These are phyloP conservation scores for Yponomeuta evonymella DNA, from an alignment of 2,888 invertebrate genomes.

Conservation along the genomic window DNA sequence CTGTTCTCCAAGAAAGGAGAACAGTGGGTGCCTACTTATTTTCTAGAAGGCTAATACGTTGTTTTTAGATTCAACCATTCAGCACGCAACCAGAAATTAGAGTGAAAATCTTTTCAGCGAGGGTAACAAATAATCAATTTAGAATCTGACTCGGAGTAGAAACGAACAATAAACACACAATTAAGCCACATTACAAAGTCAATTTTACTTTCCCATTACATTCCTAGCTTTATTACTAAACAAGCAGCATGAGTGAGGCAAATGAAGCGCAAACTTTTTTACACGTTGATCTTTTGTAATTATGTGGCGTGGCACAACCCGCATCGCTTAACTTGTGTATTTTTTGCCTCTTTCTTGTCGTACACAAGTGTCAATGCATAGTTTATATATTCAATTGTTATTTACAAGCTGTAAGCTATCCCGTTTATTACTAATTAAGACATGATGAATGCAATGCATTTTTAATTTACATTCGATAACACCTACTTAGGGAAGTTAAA, in stretches of 20 bases:
- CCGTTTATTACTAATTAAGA: not conserved
- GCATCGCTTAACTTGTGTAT: not conserved
- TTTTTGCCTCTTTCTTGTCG: not conserved
- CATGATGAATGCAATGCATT: not conserved
- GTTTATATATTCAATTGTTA: slow-evolving; percentile 9
- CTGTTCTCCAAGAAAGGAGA: too few species aligned
- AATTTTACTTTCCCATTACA: slow-evolving; percentile 10
- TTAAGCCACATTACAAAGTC: slow-evolving; percentile 8
- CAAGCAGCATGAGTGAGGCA: not conserved
- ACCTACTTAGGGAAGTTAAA: too few species aligned
- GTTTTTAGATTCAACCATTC: not conserved
- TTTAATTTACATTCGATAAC: too few species aligned
- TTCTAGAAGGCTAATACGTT: too few species aligned
- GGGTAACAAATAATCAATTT: not conserved
- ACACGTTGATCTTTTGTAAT: slow-evolving; percentile 9
- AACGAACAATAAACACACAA: slow-evolving; percentile 7
- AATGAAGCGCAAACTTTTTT: slow-evolving; percentile 12
- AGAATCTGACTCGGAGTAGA: not conserved
- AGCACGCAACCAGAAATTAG: not conserved
- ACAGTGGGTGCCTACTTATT: too few species aligned
- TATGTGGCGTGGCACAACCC: slow-evolving; percentile 4
- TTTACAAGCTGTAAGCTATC: not conserved
- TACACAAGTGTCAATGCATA: slow-evolving; percentile 7
- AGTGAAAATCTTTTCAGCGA: not conserved
- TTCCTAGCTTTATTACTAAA: slow-evolving; percentile 8